Conservation (phyloP, 2,797 vertebrate species). For the Lophotriccus pileatus region DNA sequence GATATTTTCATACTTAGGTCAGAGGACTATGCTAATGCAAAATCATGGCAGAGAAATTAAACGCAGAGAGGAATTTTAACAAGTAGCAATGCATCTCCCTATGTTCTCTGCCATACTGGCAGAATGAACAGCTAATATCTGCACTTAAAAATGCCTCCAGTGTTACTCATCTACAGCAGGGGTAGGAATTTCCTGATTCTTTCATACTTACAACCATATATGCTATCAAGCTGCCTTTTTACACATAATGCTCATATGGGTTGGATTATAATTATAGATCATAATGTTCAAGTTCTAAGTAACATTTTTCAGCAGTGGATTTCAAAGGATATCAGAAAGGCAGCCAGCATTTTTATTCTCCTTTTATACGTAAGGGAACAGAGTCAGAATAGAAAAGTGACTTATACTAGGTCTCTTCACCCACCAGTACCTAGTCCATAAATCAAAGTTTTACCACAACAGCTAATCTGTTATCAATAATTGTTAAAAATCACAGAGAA, state of each 20-base stretch:
- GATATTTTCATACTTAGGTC: neutral
- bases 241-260: rapidly evolving
- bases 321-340: neutral
- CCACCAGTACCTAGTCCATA: neutral
- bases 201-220: neutral
- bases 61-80: neutral
- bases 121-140: neutral
- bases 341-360: neutral
- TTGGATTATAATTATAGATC: constrained; percentile 20
- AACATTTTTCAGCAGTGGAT: neutral
- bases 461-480: neutral
- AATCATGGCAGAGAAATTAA: neutral
- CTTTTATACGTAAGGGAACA: neutral
- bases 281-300: neutral
- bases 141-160: neutral
- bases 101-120: neutral
- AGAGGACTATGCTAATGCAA: neutral
- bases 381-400: neutral
- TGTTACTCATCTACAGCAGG: neutral
- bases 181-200: neutral
- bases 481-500: neutral
- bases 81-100: neutral
- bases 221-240: neutral
- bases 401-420: neutral
- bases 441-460: neutral